These are phyloP conservation scores for Chaetodon trifascialis DNA, from an alignment of 2,113 vertebrate genomes.

Conservation along the genomic window DNA sequence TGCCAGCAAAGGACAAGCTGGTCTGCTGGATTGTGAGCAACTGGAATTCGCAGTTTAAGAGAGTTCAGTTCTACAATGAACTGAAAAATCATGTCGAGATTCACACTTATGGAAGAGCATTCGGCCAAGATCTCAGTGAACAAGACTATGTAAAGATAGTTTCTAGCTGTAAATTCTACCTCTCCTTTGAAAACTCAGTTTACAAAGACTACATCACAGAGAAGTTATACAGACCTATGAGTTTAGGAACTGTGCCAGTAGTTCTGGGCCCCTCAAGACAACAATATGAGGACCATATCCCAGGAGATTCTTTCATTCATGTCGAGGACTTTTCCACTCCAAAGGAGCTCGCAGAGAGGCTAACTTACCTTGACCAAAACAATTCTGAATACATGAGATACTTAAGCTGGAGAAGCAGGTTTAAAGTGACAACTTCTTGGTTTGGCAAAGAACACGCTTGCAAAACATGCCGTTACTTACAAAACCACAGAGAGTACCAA, in stretches of 20 bases:
- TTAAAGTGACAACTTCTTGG: constrained; percentile 78
- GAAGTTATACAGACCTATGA: too few relatives aligned
- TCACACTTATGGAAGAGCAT: constrained; percentile 85
- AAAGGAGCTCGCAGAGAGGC: too few relatives aligned
- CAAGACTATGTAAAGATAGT: constrained; percentile 85
- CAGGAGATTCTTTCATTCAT: too few relatives aligned
- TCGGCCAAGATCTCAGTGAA: constrained; percentile 80
- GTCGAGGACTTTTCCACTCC: too few relatives aligned
- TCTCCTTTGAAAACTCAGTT: constrained; percentile 85
- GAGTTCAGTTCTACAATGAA: constrained; percentile 89
- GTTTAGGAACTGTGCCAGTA: too few relatives aligned
- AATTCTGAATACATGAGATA: constrained; percentile 31
- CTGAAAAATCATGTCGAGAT: constrained; percentile 88
- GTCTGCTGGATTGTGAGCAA: constrained; percentile 94
- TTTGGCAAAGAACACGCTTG: constrained; percentile 90
- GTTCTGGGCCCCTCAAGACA: too few relatives aligned
- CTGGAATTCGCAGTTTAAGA: constrained; percentile 85
- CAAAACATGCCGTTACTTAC: constrained; percentile 87
- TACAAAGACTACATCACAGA: too few relatives aligned
- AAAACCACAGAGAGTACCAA: constrained; percentile 87
- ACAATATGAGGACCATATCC: too few relatives aligned
- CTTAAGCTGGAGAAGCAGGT: constrained; percentile 88
- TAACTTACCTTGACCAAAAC: too few relatives aligned
- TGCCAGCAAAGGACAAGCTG: constrained; percentile 88
- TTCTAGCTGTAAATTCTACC: constrained; percentile 90